A percentile compares a stretch with the other conserved stretches of the same genome.
phyloP scores from a whole-genome alignment of 2,113 vertebrate species.

The Corythaeola cristata region DNA sequence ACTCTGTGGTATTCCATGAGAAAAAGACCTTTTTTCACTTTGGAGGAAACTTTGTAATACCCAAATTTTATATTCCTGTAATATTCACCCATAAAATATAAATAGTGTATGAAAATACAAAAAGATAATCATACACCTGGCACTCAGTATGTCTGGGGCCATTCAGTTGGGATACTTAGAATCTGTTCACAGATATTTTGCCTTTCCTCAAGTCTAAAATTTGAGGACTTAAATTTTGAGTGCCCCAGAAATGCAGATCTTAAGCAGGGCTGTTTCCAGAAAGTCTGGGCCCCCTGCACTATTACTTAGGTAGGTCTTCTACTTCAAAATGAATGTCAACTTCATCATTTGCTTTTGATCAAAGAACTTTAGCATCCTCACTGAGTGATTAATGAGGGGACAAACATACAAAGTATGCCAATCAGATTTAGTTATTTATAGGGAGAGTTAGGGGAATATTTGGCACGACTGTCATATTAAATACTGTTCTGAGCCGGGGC shows the following conservation, averaged over 20 bases:
- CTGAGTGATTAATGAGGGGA: neutral
- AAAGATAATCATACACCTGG: neutral
- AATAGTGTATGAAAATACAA: neutral
- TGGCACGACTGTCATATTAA: neutral
- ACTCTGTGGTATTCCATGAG: neutral
- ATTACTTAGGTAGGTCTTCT: neutral
- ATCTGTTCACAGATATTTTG: neutral
- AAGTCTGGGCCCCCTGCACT: neutral
- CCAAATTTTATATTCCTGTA: neutral
- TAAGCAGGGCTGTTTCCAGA: neutral
- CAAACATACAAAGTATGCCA: rapidly evolving
- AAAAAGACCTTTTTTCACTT: neutral
- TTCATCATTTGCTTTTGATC: neutral
- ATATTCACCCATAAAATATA: neutral
- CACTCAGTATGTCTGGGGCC: neutral
- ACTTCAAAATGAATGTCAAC: neutral
- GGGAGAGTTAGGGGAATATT: neutral
- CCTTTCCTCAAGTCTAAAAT: neutral
- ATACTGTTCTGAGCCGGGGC: neutral
- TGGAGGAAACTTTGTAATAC: neutral
- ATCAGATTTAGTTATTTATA: neutral
- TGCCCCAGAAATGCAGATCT: neutral
- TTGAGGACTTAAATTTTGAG: neutral
- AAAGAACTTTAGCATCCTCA: neutral
- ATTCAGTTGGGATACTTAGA: neutral